Evolutionary conservation across 2,888 invertebrate species (phyloP).

Genomic region (Hymenopus coronatus): DNA sequence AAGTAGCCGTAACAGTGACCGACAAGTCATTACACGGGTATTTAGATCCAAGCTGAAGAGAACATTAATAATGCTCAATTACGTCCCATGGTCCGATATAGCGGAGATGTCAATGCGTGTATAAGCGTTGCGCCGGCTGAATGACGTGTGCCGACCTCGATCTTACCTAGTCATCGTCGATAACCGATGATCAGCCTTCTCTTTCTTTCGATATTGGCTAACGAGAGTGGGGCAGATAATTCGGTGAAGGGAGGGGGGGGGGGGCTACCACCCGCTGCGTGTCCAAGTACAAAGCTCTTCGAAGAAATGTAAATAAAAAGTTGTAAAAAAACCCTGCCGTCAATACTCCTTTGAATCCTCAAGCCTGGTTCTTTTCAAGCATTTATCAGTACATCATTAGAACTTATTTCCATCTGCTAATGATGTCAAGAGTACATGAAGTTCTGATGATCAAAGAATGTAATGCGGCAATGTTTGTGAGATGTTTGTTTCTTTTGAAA

Average conservation of each 20-base stretch:
- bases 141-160: background rate
- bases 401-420: background rate
- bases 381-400: background rate
- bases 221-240: background rate
- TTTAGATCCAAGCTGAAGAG: background rate
- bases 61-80: background rate
- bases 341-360: background rate
- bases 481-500: background rate
- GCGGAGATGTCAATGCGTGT: background rate
- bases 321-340: background rate
- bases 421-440: background rate
- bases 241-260: background rate
- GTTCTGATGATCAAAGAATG: background rate
- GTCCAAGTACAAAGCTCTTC: background rate
- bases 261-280: background rate
- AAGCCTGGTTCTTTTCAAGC: background rate
- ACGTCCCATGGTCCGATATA: background rate
- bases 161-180: background rate
- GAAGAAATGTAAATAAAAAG: background rate
- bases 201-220: background rate
- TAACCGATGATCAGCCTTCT: background rate
- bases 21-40: background rate
- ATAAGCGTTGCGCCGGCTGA: background rate
- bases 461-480: background rate
- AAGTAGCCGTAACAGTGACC: background rate